A percentile compares a stretch with the other conserved stretches of the same genome.
phyloP scores from a whole-genome alignment of 2,888 invertebrate genomes.

The Torymus auratus region DNA sequence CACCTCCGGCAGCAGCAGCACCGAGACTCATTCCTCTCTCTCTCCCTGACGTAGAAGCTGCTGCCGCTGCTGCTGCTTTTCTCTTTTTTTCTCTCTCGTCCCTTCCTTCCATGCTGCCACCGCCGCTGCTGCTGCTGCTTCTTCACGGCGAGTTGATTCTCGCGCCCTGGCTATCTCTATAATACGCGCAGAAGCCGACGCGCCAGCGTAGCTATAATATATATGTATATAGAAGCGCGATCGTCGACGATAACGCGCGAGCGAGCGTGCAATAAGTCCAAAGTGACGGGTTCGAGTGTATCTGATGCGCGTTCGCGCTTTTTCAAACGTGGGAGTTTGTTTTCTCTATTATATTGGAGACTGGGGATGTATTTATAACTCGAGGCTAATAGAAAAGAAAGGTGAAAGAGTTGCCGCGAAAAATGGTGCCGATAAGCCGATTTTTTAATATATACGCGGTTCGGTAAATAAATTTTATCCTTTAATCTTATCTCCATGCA shows the following conservation, averaged over 20 bases:
- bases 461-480: too few species aligned
- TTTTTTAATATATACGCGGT: too few species aligned
- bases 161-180: constrained; percentile 1
- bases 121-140: constrained; percentile 19
- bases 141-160: constrained; percentile 39
- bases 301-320: background rate
- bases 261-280: background rate
- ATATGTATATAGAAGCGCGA: background rate
- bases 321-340: too few species aligned
- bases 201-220: background rate
- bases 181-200: background rate
- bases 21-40: constrained; percentile 9
- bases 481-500: too few species aligned
- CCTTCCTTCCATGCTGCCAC: background rate
- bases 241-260: constrained; percentile 6
- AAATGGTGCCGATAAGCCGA: too few species aligned
- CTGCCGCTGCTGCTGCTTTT: background rate
- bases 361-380: too few species aligned
- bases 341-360: too few species aligned
- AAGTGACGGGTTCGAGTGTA: constrained; percentile 1
- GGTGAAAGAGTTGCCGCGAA: too few species aligned
- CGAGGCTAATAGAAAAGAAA: too few species aligned
- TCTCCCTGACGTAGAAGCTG: background rate
- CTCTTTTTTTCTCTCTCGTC: constrained; percentile 4
- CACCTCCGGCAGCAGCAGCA: constrained; percentile 26